Percentiles rank a stretch among this genome's conserved stretches.
Conservation (phyloP, 2,888 invertebrate species). For the Halictus quadricinctus region DNA sequence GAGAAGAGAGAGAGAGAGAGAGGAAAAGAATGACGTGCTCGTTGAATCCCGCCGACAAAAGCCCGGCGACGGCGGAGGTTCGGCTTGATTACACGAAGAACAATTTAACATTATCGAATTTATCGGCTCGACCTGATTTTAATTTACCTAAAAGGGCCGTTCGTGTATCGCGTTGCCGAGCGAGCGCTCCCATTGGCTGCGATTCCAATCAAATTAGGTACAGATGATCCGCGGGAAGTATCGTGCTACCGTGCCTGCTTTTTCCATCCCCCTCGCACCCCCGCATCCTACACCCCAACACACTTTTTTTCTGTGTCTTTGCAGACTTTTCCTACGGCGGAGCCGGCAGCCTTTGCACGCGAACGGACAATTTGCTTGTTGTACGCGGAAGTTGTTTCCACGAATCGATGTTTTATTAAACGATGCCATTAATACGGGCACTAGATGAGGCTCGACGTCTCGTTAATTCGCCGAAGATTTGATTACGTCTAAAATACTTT, state of each 20-base stretch:
- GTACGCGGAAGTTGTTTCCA: slow-evolving; percentile 17
- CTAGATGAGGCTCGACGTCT: neutral
- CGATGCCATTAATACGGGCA: neutral
- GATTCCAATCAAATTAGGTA: slow-evolving; percentile 48
- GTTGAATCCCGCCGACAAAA: neutral
- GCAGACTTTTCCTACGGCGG: slow-evolving; percentile 10
- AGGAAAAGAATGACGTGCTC: neutral
- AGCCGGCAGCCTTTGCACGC: slow-evolving; percentile 34
- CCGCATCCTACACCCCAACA: neutral
- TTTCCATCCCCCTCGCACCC: neutral
- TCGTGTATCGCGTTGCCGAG: neutral
- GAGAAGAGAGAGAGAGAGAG: no score
- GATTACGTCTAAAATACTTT: neutral
- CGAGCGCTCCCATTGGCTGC: slow-evolving; percentile 14
- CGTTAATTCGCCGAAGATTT: neutral
- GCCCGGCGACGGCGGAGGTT: neutral
- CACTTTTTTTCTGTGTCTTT: neutral
- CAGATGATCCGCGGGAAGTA: slow-evolving; percentile 33
- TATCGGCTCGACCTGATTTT: slow-evolving; percentile 32
- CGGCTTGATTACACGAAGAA: slow-evolving; percentile 31
- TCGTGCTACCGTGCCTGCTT: slow-evolving; percentile 18
- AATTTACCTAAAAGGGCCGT: slow-evolving; percentile 44
- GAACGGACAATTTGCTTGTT: slow-evolving; percentile 47
- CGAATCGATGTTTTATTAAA: slow-evolving; percentile 22
- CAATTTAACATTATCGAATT: slow-evolving; percentile 45